Evolutionary conservation across 2,888 invertebrate genomes (phyloP).

Genomic region (Agrotis puta): DNA sequence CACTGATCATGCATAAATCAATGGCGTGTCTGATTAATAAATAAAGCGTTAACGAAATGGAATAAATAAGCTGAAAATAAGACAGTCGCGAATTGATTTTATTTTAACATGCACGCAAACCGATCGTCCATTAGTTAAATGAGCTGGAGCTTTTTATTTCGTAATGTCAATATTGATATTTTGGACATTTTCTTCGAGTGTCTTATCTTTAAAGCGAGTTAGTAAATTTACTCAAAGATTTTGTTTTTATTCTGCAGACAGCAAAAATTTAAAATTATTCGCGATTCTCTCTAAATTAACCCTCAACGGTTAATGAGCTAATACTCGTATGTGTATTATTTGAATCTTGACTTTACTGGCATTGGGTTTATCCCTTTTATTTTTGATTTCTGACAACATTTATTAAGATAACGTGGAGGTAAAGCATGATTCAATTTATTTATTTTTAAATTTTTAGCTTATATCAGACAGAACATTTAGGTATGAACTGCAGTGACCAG

Average conservation of each 20-base stretch:
- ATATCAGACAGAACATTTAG: not conserved
- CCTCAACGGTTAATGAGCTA: not conserved
- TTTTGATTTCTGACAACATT: not conserved
- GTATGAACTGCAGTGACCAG: not conserved
- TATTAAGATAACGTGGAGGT: not conserved
- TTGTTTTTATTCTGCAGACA: too few species aligned
- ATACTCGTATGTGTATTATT: not conserved
- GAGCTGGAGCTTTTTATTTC: constrained; percentile 69
- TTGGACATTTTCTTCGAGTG: not conserved
- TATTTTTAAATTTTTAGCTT: not conserved
- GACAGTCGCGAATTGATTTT: constrained; percentile 52
- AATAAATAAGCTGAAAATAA: constrained; percentile 51
- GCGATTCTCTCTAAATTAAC: not conserved
- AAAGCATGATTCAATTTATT: not conserved
- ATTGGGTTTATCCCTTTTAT: not conserved
- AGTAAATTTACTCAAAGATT: too few species aligned
- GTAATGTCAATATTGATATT: constrained; percentile 44
- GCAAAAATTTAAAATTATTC: not conserved
- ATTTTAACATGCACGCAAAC: constrained; percentile 42
- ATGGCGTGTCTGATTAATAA: constrained; percentile 44
- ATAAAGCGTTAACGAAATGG: constrained; percentile 33
- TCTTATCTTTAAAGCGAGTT: not conserved
- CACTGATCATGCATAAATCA: constrained; percentile 33
- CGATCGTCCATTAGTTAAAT: constrained; percentile 54
- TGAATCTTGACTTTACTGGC: not conserved